Conservation (phyloP, 2,888 invertebrate species). For the Digitonthophagus gazella region DNA sequence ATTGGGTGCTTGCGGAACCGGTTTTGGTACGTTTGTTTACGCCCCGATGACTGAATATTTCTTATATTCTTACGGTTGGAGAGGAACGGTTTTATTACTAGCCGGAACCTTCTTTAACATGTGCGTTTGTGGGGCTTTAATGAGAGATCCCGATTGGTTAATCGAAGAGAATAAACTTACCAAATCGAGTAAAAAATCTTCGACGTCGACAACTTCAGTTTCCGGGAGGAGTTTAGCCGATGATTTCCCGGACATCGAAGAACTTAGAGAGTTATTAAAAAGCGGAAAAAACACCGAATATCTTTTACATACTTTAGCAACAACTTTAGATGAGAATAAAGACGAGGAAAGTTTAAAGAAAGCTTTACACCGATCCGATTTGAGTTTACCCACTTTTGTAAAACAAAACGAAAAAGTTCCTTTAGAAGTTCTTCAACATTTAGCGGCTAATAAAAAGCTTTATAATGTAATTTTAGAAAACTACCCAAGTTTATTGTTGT, state of each 20-base stretch:
- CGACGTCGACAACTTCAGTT: conserved; percentile 55
- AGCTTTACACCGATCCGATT: conserved; percentile 61
- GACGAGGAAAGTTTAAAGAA: conserved; percentile 51
- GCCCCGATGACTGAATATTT: conserved; percentile 81
- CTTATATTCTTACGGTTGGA: conserved; percentile 79
- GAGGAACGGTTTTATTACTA: conserved; percentile 76
- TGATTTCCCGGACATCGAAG: conserved; percentile 64
- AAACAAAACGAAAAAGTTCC: conserved; percentile 67
- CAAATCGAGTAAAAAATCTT: conserved; percentile 56
- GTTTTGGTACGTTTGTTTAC: conserved; percentile 84
- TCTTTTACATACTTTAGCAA: conserved; percentile 61
- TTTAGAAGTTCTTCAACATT: conserved; percentile 62
- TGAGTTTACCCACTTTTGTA: conserved; percentile 73
- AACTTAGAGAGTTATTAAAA: conserved; percentile 67
- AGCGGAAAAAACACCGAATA: conserved; percentile 69
- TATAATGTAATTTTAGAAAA: conserved; percentile 71
- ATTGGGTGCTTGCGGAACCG: conserved; percentile 84
- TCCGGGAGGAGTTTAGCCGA: conserved; percentile 52
- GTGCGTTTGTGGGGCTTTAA: conserved; percentile 81
- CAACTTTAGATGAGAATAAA: conserved; percentile 55
- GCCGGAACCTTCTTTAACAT: conserved; percentile 82
- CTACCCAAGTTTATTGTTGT: conserved; percentile 66
- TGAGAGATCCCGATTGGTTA: conserved; percentile 88
- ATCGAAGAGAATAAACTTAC: conserved; percentile 59
- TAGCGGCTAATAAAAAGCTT: conserved; percentile 63